phyloP scores from a whole-genome alignment of 2,113 vertebrate species.

The Tinamus guttatus region DNA sequence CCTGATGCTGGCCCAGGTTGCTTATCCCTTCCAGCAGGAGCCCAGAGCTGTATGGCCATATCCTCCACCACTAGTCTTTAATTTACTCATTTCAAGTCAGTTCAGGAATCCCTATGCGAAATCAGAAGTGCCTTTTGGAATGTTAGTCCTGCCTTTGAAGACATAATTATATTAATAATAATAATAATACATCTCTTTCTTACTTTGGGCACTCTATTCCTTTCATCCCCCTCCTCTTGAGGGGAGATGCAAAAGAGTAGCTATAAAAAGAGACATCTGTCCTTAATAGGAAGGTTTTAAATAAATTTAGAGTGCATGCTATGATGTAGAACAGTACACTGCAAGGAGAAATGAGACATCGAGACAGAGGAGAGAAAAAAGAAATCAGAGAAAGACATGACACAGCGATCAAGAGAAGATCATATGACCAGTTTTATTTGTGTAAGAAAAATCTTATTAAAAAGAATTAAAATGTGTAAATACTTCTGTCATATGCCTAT shows the following conservation, averaged over 20 bases:
- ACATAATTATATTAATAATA: too few relatives aligned
- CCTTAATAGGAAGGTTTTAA: not conserved
- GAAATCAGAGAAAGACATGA: not conserved
- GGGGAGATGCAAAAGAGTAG: rapidly evolving
- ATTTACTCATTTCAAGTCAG: not conserved
- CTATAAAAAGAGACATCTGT: not conserved
- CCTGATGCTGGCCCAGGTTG: rapidly evolving
- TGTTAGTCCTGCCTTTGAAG: not conserved
- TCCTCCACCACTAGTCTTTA: not conserved
- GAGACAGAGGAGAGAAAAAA: not conserved
- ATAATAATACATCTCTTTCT: not conserved
- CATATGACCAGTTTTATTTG: not conserved
- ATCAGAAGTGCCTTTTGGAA: not conserved
- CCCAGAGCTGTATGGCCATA: not conserved
- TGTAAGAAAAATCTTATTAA: not conserved
- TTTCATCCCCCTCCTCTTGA: not conserved
- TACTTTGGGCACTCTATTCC: not conserved
- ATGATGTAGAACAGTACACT: not conserved
- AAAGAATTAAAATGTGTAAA: conserved; percentile 5
- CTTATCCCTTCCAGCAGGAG: not conserved
- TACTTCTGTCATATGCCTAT: not conserved
- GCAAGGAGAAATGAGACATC: not conserved
- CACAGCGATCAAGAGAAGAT: not conserved
- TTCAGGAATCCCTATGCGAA: not conserved
- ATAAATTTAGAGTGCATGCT: not conserved